Evolutionary conservation across 2,797 vertebrate genomes (phyloP), one percentile per base, ranked within the genome.

Genomic region (Amblyraja radiata): DNA sequence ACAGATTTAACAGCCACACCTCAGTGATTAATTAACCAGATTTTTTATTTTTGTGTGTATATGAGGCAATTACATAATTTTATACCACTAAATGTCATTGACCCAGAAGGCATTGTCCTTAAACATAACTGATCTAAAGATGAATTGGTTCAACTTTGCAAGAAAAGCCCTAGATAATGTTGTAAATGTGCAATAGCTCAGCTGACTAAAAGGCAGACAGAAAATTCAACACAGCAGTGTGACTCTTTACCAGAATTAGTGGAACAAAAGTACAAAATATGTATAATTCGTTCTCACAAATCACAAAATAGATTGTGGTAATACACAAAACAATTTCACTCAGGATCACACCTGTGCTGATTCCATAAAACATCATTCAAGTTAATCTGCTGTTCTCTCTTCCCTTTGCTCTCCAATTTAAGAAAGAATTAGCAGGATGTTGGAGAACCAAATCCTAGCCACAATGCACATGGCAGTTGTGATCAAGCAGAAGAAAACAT

Each of bases 1-100:
- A 93, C 28, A 21, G 93, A 78, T 77, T 93, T 90, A 65, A 61
- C 94, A 94, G 93, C 94, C 94, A 94, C 94, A 86, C 94, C 95
- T 93, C 86, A 46, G 93, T 78, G 79, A 92, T 88, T 92, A 46
- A 92, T 92, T 92, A 92, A 92, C 90, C 32, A 92, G 9, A 74
- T 76, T 74, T 73, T 90, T 92, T 92, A 92, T 92, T 54, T 92
- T 92, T 21, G 21, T 76, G 3, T 46, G 32, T 74, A n/a, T 54
- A 90, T 91, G 68, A 46, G 65, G 90, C 39, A 91, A 91, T 91
- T 1, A 28, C 71, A 73, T 91, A 14, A 92, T 54, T 76, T 92
- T 92, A 92, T 92, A 25, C 21, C 71, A 76, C 13, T 25, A 74
- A 92, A 76, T 92, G 90, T 92, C 71, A 92, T 54, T 92, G 90